Base-by-base conservation (phyloP, 2,888 invertebrate species). In the Nezara viridula region DNA sequence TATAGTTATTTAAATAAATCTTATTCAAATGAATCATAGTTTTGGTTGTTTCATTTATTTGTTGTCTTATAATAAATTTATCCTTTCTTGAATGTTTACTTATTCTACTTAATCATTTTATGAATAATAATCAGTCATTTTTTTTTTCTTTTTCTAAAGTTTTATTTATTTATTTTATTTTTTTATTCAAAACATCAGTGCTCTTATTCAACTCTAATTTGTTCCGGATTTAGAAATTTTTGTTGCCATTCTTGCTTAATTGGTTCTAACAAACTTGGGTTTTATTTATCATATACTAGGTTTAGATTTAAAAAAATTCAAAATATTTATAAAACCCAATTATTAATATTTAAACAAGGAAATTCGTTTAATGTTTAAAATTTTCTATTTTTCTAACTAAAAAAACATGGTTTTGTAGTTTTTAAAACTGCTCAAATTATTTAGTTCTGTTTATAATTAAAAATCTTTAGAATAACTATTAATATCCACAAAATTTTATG, bases 21-120 rank as follows among this genome's bases (percentile, higher is more conserved):
- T 81, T 44, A 81, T 47, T 81, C 24, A 81, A 44, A 81, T 9
- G 44, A 81, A 81, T 81, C 44, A 1, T 81, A 81, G 81, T 81
- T 81, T 81, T 81, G 44, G 50, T 44, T 73, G 16, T 88, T 88
- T 88, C 47, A 52, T 88, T 37, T 55, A 60, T 50, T 60, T 88
- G 73, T 88, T 73, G 19, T 37, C 44, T 47, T 49, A 87, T 40
- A 66, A 44, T 52, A 44, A 50, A 40, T 87, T 87, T 44, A 66
- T 87, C 44, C 55, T 19, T 21, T 19, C 5, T 73, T 73, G 16
- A 73, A 37, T 73, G 37, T 73, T 37, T 32, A 73, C 19, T 32
- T 32, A 32, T 5, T 66, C 3, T 10, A 10, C 19, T 66, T n/a
- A n/a, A 37, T 37, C 27, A 14, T 60, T 10, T 12, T 27, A 60